Evolutionary conservation across 2,888 invertebrate genomes (phyloP), one percentile per base, ranked within the genome.

Genomic region (Anagyrus pseudococci): DNA sequence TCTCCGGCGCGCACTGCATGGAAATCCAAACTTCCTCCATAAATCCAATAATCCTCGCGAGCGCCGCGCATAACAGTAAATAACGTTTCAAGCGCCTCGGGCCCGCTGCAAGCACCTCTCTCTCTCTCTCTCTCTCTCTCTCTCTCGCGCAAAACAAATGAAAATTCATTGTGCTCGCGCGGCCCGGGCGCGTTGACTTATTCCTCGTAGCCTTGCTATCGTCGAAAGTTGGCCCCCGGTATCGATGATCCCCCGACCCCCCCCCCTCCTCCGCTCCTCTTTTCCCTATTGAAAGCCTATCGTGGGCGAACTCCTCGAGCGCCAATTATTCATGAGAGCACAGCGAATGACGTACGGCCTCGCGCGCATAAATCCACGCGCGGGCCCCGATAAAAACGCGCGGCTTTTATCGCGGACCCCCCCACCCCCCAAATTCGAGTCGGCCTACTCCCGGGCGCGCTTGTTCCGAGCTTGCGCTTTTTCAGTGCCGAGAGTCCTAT

Each of bases 321-420:
- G 15, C 54, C 60, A 60, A 60, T 60, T 60, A 60, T 60, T 54
- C 60, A 60, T 54, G 43, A 60, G 48, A 15, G 8, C 15, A 1
- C 26, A 23, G 4, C 29, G 2, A 20, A 13, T 52, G 50, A 58
- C 46, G 46, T 46, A 52, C 44, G 50, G 8, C 8, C 43, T n/a
- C 58, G 13, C 29, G 29, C 19, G 37, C 58, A 58, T 46, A 58
- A 52, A 52, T 58, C 25, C 52, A 37, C 7, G 15, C 3, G n/a
- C 10, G 19, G 43, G n/a, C n/a, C n/a, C n/a, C n/a, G n/a, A n/a
- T n/a, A n/a, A n/a, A n/a, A n/a, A 29, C 17, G 15, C n/a, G n/a
- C n/a, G 13, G 10, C 43, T 29, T 20, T 44, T 44, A 44, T 43
- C 23, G 15, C n/a, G 33, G n/a, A n/a, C n/a, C n/a, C n/a, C n/a